phyloP scores from a whole-genome alignment of 2,797 vertebrate genomes.

The Myiotriccus ornatus region DNA sequence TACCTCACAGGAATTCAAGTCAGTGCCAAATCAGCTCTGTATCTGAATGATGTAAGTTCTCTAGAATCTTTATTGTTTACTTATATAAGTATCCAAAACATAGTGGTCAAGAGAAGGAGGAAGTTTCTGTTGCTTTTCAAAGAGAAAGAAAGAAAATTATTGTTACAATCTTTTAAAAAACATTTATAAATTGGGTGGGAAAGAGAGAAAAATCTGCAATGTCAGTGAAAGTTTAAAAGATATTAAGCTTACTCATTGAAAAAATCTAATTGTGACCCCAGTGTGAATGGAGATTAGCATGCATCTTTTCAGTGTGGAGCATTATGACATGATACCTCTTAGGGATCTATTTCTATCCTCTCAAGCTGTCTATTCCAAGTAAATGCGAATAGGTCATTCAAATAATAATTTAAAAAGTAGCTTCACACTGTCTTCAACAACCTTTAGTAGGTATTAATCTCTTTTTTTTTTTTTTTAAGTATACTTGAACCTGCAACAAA shows the following conservation, averaged over 20 bases:
- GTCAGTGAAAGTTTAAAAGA: neutral
- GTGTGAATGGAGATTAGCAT: neutral
- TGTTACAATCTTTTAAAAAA: neutral
- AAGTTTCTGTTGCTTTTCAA: neutral
- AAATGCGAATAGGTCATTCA: neutral
- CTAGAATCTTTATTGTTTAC: neutral
- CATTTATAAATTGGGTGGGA: neutral
- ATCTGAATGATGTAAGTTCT: neutral
- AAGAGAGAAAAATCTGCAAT: neutral
- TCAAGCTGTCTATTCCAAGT: neutral
- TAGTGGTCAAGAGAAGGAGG: neutral
- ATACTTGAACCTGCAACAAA: neutral
- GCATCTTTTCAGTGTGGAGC: neutral
- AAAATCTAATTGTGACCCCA: neutral
- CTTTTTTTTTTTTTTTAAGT: neutral
- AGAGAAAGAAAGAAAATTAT: neutral
- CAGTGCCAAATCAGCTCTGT: neutral
- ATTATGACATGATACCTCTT: neutral
- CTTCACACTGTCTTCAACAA: neutral
- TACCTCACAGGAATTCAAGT: neutral
- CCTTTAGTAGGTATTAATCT: neutral
- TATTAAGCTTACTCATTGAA: neutral
- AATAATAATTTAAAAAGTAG: neutral
- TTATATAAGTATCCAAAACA: neutral
- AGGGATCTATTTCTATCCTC: neutral